Base-by-base conservation (phyloP, 2,888 invertebrate genomes). In the Lissocephala sabroskyi region DNA sequence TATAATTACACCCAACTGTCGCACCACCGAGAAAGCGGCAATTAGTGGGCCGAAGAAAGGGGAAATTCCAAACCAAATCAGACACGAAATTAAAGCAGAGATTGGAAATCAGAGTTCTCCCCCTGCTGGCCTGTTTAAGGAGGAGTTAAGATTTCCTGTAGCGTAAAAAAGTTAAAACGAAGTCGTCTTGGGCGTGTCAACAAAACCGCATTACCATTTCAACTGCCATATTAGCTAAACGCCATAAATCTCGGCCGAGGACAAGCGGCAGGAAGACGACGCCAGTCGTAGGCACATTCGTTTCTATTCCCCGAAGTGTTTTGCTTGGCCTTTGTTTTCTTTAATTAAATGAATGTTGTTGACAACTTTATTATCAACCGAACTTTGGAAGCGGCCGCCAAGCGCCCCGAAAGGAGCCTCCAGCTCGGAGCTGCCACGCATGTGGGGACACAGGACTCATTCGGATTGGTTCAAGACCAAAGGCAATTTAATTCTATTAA, bases 341-440 rank as follows among this genome's bases (percentile, higher is more conserved):
- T 79, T 79, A 80, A 79, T 79, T 78, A 79, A 80, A 79, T 80
- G 76, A 76, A 78, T 80, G 74, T 74, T 74, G 79, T 71, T 80
- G 79, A 79, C 78, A 78, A 75, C 65, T 79, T 79, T 73, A 80
- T 79, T 79, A 76, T 79, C 78, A 62, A 57, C 66, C 57, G 64
- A 70, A 70, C 75, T 75, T 71, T 71, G 49, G 57, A 70, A 68
- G 58, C 61, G n/a, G n/a, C 54, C 57, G 33, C 17, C 40, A 23
- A 16, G 16, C 45, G 40, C 39, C 51, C 43, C 39, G 30, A 26
- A 35, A 26, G 18, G 28, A 17, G 13, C 36, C 11, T 29, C 40
- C 49, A 42, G 54, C 23, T 23, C 54, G 33, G 32, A 32, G 32
- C 4, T 7, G 16, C 17, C 41, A 41, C 11, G 11, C 36, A 36